Conservation (phyloP, 37 sponge, comb jelly and placozoan species). For the Amphimedon queenslandica region DNA sequence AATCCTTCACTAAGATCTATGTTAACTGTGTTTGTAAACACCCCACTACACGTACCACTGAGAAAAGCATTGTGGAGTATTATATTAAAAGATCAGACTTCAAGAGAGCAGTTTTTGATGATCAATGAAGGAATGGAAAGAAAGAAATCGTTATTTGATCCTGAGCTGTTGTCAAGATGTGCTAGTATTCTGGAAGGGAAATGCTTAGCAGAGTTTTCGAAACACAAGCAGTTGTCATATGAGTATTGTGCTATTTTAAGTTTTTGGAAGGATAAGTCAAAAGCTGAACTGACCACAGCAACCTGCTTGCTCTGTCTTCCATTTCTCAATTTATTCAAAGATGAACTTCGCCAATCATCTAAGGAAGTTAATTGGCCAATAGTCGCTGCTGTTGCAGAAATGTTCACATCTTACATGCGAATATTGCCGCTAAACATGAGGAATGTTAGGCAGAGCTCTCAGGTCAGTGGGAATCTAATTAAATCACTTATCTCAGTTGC, state of each 20-base stretch:
- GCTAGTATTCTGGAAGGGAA: neutral
- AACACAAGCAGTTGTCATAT: neutral
- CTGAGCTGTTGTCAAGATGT: constrained; percentile 6
- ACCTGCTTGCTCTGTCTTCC: constrained; percentile 26
- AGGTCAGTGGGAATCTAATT: neutral
- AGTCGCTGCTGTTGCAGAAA: constrained; percentile 19
- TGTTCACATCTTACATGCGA: constrained; percentile 23
- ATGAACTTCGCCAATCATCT: constrained; percentile 9
- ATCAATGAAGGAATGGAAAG: neutral
- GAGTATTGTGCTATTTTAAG: constrained; percentile 7
- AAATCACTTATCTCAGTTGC: too few species aligned
- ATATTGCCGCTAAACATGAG: constrained; percentile 22
- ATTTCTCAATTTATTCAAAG: constrained; percentile 19
- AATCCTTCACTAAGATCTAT: neutral
- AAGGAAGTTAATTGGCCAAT: neutral
- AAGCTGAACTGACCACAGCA: constrained; percentile 1
- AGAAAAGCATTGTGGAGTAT: neutral
- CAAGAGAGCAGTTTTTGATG: neutral
- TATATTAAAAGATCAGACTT: neutral
- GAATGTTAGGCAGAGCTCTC: neutral
- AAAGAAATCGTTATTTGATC: neutral
- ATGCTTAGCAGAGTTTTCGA: neutral
- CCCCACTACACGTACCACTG: neutral
- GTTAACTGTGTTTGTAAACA: neutral
- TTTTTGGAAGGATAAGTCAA: neutral